A percentile compares a stretch with the other conserved stretches of the same genome.
phyloP scores from a whole-genome alignment of 2,113 vertebrate species.

The Macrotus californicus region DNA sequence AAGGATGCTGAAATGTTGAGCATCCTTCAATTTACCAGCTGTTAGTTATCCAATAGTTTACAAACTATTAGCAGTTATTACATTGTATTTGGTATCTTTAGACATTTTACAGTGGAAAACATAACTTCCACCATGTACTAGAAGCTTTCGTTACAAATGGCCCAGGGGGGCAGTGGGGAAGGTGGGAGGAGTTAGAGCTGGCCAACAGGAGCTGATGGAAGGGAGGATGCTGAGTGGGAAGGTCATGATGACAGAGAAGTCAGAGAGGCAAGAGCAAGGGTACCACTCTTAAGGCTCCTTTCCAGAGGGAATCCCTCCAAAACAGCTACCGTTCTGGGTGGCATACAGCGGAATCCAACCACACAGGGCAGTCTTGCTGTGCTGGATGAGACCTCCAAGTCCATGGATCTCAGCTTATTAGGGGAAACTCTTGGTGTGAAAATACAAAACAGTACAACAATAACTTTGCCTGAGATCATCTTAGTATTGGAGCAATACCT shows the following conservation, averaged over 20 bases:
- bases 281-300: background rate
- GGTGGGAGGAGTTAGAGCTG: background rate
- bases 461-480: background rate
- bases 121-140: background rate
- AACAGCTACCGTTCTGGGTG: background rate
- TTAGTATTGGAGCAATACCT: background rate
- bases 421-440: background rate
- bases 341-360: background rate
- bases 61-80: background rate
- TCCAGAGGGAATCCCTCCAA: background rate
- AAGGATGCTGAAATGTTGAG: background rate
- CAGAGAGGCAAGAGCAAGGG: too few relatives aligned
- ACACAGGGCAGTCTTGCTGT: background rate
- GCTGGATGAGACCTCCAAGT: background rate
- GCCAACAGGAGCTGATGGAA: background rate
- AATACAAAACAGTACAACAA: background rate
- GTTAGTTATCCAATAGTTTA: background rate
- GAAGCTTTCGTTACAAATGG: background rate
- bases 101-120: background rate
- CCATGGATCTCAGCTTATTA: background rate
- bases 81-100: background rate
- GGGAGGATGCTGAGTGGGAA: background rate
- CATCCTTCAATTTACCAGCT: background rate
- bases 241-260: background rate
- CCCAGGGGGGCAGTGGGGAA: too few relatives aligned